A percentile compares a stretch with the other conserved stretches of the same genome.
These are phyloP conservation scores for Botrylloides violaceus DNA, from an alignment of 23 tunicate genomes.

Conservation along the genomic window DNA sequence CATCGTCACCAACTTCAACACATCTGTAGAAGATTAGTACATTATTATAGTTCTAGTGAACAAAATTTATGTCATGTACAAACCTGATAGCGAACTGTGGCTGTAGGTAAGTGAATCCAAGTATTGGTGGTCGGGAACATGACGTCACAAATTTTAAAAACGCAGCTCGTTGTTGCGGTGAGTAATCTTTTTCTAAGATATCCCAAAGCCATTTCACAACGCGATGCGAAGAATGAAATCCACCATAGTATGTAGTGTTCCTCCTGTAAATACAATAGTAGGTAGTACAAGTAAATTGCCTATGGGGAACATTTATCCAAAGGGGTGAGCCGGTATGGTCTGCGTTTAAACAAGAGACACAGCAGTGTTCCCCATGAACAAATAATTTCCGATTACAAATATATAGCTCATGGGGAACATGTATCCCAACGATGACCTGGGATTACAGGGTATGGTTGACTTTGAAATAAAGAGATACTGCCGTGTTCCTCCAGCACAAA, in stretches of 20 bases:
- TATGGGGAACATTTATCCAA: too few species aligned
- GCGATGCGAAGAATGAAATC: constrained; percentile 82
- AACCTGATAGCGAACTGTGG: constrained; percentile 95
- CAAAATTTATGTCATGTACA: neutral
- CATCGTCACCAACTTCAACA: constrained; percentile 96
- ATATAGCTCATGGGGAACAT: too few species aligned
- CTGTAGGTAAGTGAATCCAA: constrained; percentile 88
- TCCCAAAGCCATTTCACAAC: constrained; percentile 97
- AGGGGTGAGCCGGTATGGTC: too few species aligned
- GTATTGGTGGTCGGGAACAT: constrained; percentile 92
- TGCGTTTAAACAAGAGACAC: too few species aligned
- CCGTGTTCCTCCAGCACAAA: too few species aligned
- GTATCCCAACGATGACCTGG: too few species aligned
- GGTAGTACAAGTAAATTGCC: too few species aligned
- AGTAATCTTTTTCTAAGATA: constrained; percentile 74
- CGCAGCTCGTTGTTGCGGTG: constrained; percentile 64
- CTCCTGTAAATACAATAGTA: too few species aligned
- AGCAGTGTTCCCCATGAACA: too few species aligned
- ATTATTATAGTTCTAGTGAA: neutral
- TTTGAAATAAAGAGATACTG: too few species aligned
- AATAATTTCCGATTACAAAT: too few species aligned
- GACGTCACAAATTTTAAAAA: constrained; percentile 97
- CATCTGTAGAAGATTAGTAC: constrained; percentile 38
- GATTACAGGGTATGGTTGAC: too few species aligned
- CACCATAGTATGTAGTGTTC: constrained; percentile 65